These are phyloP conservation scores for Hydropotes inermis DNA, from an alignment of 2,113 vertebrate species.

Conservation along the genomic window DNA sequence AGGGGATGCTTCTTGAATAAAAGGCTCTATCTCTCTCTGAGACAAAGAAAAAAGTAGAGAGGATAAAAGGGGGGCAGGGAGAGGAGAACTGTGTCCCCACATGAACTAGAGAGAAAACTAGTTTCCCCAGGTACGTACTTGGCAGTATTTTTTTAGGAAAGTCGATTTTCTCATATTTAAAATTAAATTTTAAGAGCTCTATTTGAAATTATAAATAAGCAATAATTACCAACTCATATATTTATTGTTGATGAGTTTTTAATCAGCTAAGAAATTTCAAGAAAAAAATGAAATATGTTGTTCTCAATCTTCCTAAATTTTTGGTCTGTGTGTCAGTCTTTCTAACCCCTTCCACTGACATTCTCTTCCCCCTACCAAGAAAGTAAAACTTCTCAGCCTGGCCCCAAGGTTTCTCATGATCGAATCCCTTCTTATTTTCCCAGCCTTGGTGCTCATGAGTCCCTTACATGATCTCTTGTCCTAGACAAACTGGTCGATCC, in stretches of 20 bases:
- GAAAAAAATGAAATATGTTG: background rate
- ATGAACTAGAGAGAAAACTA: background rate
- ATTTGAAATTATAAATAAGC: background rate
- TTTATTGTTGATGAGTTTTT: constrained; percentile 18
- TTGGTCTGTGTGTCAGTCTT: background rate
- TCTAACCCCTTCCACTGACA: background rate
- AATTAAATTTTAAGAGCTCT: background rate
- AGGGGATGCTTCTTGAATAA: background rate
- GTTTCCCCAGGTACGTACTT: background rate
- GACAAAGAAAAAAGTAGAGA: background rate
- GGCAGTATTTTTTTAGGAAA: background rate
- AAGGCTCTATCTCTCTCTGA: background rate
- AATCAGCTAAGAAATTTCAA: background rate
- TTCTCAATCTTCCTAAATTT: background rate
- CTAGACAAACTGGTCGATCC: background rate
- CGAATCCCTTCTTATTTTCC: background rate
- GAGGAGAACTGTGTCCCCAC: background rate
- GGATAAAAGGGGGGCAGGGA: background rate
- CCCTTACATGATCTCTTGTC: background rate
- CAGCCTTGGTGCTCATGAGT: background rate
- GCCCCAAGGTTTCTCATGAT: background rate
- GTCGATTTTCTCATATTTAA: background rate
- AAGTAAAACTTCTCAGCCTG: background rate
- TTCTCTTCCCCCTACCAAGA: background rate
- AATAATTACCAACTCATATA: background rate